Conservation (phyloP, 2,113 vertebrate genomes). For the Menidia beryllina region DNA sequence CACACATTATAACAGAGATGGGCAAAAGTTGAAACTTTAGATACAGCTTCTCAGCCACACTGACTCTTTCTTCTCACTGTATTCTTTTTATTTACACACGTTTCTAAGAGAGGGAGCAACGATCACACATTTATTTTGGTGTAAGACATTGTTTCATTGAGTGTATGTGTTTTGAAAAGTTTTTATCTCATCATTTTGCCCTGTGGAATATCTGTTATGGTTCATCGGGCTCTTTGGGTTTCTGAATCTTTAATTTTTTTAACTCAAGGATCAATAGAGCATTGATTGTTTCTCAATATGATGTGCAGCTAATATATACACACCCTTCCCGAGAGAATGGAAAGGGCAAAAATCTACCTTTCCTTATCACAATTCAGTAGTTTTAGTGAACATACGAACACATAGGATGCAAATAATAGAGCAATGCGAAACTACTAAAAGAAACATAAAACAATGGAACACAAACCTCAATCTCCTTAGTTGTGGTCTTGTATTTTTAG, state of each 20-base stretch:
- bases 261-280: not conserved
- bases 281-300: not conserved
- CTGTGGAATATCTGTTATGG: conserved; percentile 6
- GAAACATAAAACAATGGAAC: too few relatives aligned
- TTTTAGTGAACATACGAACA: too few relatives aligned
- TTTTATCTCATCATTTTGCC: not conserved
- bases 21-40: not conserved
- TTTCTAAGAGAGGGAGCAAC: too few relatives aligned
- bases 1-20: too few relatives aligned
- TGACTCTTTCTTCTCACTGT: not conserved
- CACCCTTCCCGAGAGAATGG: not conserved
- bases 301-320: not conserved
- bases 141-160: too few relatives aligned
- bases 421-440: too few relatives aligned
- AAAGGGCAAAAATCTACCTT: not conserved
- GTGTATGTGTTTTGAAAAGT: not conserved
- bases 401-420: too few relatives aligned
- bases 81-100: not conserved
- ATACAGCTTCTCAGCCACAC: not conserved
- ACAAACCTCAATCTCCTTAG: too few relatives aligned
- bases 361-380: too few relatives aligned
- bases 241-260: conserved; percentile 17
- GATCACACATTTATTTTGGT: too few relatives aligned
- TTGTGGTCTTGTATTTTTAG: too few relatives aligned
- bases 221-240: conserved; percentile 30